Conservation (phyloP, 2,113 vertebrate species). For the Bungarus multicinctus region DNA sequence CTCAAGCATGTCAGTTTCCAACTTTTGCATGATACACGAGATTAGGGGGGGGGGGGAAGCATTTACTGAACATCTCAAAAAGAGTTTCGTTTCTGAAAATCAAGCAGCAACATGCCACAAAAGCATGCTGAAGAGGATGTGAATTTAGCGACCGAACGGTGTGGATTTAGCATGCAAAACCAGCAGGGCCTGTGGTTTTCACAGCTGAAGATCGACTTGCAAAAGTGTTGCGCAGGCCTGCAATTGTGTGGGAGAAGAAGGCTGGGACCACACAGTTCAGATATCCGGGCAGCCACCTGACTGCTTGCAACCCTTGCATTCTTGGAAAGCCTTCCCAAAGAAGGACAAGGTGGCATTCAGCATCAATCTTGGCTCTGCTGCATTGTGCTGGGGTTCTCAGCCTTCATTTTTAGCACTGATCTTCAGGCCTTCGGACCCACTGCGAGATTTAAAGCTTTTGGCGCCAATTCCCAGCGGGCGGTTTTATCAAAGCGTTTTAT, state of each 20-base stretch:
- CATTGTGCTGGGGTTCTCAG: neutral
- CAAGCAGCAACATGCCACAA: constrained; percentile 17
- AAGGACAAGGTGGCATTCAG: neutral
- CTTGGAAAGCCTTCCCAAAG: neutral
- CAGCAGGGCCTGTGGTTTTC: neutral
- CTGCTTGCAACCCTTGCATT: neutral
- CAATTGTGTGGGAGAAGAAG: neutral
- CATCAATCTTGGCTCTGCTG: neutral
- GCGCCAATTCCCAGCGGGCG: neutral
- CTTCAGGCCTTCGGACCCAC: neutral
- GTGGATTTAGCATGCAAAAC: constrained; percentile 29
- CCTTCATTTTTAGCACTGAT: neutral
- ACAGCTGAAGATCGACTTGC: neutral
- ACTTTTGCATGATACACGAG: neutral
- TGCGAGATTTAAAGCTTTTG: constrained; percentile 42
- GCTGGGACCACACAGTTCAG: neutral
- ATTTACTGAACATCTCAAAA: neutral
- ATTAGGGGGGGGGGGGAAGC: neutral
- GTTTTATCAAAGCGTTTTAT: neutral
- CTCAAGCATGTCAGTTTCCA: constrained; percentile 25
- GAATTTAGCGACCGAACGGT: neutral
- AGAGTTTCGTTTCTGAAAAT: neutral
- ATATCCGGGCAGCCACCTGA: neutral
- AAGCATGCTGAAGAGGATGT: neutral
- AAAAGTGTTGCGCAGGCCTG: neutral